Base-by-base conservation (phyloP, 92 coral and sea anemone genomes). In the Desmophyllum pertusum region DNA sequence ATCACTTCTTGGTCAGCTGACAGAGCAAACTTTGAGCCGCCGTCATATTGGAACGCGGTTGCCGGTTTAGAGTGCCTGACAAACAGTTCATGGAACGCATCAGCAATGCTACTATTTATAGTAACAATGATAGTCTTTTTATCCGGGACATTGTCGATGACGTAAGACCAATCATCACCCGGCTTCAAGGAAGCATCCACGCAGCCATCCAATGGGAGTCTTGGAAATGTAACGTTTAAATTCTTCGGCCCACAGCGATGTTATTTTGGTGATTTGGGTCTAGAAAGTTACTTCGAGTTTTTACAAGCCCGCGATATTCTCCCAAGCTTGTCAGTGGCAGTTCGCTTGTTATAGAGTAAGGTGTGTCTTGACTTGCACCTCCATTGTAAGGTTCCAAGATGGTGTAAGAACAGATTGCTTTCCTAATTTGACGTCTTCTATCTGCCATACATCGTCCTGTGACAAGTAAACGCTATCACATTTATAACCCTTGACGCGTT, bases 391-490 rank as follows among this genome's bases (percentile, higher is more conserved):
- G 97, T 21, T 65, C 70, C 45, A 93, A 51, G 42, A 79, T 52
- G 70, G 86, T 87, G 53, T 78, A 79, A 43, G 51, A 78, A 61
- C 97, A 93, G 41, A 50, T 81, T 6, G 95, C 85, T 7, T 80
- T 74, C 13, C 89, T 95, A 43, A 91, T 46, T 50, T 83, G 14
- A 87, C 85, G 79, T 93, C 97, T 51, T 85, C 87, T 55, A 93
- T 91, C 75, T 93, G 94, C 94, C 94, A 91, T 29, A 30, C 61
- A 33, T 89, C 95, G 85, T 93, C 97, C 25, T 79, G 80, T 15
- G 97, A 93, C 3, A 93, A 80, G 84, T 91, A 91, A 14, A 87
- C 89, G 38, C 93, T 68, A 84, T 93, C 97, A 69, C 97, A 93
- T 78, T 91, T 91, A 75, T 91, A 93, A 19, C 97, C 97, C 52